Conservation (phyloP, 2,888 invertebrate species). For the Spisula solida region DNA sequence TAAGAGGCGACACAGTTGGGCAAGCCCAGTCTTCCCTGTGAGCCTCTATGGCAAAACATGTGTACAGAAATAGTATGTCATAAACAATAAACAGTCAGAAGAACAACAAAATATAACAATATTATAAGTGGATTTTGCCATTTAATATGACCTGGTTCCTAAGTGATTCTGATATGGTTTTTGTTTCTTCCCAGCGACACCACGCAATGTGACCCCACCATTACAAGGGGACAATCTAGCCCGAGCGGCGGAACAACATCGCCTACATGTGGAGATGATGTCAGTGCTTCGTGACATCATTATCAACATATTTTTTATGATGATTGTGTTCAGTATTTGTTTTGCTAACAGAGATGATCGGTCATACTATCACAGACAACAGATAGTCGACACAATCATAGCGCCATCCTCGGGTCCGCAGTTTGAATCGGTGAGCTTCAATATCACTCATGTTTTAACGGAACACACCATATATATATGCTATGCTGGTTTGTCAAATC, state of each 20-base stretch:
- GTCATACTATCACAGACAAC: constrained; percentile 55
- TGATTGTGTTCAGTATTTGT: constrained; percentile 76
- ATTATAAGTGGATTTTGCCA: no score
- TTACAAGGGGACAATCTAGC: constrained; percentile 36
- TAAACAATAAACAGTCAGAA: no score
- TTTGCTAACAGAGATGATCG: constrained; percentile 77
- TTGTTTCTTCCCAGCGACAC: constrained; percentile 30
- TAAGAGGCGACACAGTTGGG: no score
- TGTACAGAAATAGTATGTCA: no score
- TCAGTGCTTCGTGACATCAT: constrained; percentile 59
- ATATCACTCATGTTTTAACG: no score
- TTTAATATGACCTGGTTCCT: no score
- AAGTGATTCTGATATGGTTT: no score
- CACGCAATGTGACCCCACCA: constrained; percentile 52
- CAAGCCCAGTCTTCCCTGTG: no score
- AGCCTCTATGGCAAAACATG: no score
- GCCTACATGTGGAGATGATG: constrained; percentile 24
- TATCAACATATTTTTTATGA: constrained; percentile 74
- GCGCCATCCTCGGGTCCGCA: constrained; percentile 58
- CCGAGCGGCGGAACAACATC: constrained; percentile 44
- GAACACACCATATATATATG: no score
- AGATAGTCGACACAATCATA: constrained; percentile 54
- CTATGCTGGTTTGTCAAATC: no score
- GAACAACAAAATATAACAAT: no score
- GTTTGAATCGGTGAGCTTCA: constrained; percentile 56